Conservation (phyloP, 2,797 vertebrate species). For the Mus caroli region DNA sequence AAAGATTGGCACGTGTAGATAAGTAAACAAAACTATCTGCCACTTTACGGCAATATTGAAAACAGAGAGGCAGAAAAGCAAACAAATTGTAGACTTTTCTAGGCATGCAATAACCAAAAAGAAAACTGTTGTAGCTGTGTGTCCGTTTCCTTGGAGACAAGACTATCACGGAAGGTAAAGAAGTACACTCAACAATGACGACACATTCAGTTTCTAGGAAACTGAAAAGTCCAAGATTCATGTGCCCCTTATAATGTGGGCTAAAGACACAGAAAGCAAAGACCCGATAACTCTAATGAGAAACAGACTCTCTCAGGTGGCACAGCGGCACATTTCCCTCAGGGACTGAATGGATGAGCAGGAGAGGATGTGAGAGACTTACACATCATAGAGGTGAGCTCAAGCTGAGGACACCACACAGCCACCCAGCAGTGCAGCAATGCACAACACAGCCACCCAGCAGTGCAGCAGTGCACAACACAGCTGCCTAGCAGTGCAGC, state of each 20-base stretch:
- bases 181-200: background rate
- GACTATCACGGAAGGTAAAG: background rate
- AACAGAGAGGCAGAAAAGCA: slow-evolving; percentile 6
- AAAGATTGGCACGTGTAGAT: background rate
- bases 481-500: fast-evolving
- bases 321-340: background rate
- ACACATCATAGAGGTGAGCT: background rate
- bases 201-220: background rate
- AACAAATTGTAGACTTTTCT: slow-evolving; percentile 9
- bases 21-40: slow-evolving; percentile 38
- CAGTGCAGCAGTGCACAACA: background rate
- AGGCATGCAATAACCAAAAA: slow-evolving; percentile 10
- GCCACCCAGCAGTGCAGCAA: fast-evolving
- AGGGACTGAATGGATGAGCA: background rate
- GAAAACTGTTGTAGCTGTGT: background rate
- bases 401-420: background rate
- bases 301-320: background rate
- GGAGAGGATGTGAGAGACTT: background rate
- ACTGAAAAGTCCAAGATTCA: slow-evolving; percentile 31
- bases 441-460: background rate
- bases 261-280: slow-evolving; percentile 35
- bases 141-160: background rate
- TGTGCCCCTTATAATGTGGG: background rate
- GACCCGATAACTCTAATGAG: slow-evolving; percentile 6
- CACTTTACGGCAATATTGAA: slow-evolving; percentile 38